Evolutionary conservation across 1,140 invertebrate species (phyloP), one percentile per base, ranked within the genome.

Genomic region (Psix sp.): DNA sequence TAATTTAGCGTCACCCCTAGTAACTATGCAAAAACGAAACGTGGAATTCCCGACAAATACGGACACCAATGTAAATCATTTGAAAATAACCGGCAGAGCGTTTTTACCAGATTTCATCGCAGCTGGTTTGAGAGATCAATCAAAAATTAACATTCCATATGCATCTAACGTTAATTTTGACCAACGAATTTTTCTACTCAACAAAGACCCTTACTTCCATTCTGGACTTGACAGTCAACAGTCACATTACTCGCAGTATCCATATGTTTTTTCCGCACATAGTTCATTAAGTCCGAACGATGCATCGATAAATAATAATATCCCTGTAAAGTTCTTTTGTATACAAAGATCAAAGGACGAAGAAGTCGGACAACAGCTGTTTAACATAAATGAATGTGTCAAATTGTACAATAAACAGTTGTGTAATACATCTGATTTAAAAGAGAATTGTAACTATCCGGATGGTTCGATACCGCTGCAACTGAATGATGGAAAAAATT

Each of bases 351-450:
- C 13, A 2, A 51, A 54, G 24, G 29, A 20, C 9, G 15, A 33
- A 29, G 18, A 68, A 56, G 17, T 43, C 6, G 48, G 26, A 45
- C 16, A 56, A 15, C 60, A 49, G 13, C 40, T 59, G 14, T 48
- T 68, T 13, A 39, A 76, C 5, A 57, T 73, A 26, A 52, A 74
- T 14, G 67, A 80, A 26, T 80, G 78, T 36, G 60, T 78, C 13
- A 63, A 74, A 40, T 10, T 78, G 0, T 80, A 70, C n/a, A 70
- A 51, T 13, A 39, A 26, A 3, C 45, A 76, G 11, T 40, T 76
- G 4, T 77, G 77, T 36, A 39, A 67, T 11, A 29, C 63, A 1
- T 13, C 46, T 3, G 39, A 31, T 48, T 57, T 26, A 2, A 31
- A 39, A 5, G 59, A 63, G 10, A 18, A 38, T 29, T 68, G 54